Conservation (phyloP, 2,888 invertebrate species). For the Trypoxylon attenuatum region DNA sequence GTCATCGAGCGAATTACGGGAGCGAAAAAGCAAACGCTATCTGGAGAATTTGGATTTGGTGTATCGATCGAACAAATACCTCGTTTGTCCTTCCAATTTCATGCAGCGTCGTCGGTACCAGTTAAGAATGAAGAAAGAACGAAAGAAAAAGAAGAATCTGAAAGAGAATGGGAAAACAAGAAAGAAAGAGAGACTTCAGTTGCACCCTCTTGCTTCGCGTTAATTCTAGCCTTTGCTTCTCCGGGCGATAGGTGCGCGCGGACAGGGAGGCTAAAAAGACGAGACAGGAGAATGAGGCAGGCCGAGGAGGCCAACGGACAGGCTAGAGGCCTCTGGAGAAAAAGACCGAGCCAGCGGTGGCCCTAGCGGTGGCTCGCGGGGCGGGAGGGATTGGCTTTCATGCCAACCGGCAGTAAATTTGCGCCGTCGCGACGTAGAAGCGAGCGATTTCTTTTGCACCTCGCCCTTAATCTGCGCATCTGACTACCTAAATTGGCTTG, state of each 20-base stretch:
- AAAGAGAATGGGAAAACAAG: not conserved
- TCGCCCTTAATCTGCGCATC: constrained; percentile 63
- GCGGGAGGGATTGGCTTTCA: constrained; percentile 54
- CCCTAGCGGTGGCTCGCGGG: not conserved
- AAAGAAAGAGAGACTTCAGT: constrained; percentile 4
- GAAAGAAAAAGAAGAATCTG: not conserved
- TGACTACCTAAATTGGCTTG: constrained; percentile 65
- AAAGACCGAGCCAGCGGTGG: not conserved
- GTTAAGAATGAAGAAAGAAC: not conserved
- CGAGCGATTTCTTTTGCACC: constrained; percentile 58
- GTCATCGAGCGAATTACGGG: no score
- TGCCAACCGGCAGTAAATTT: constrained; percentile 64
- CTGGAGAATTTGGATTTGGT: constrained; percentile 19
- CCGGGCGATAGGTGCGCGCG: constrained; percentile 27
- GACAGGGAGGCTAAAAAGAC: constrained; percentile 41
- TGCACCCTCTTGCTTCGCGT: constrained; percentile 32
- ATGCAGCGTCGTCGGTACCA: no score
- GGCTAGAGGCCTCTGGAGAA: no score
- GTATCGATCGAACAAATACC: constrained; percentile 33
- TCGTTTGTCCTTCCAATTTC: constrained; percentile 26
- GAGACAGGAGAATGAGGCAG: constrained; percentile 16
- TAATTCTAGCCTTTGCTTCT: constrained; percentile 46
- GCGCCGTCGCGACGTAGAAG: constrained; percentile 51
- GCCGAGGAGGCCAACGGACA: not conserved
- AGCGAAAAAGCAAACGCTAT: no score